Conservation (phyloP, 2,797 vertebrate genomes). For the Peromyscus melanophrys region DNA sequence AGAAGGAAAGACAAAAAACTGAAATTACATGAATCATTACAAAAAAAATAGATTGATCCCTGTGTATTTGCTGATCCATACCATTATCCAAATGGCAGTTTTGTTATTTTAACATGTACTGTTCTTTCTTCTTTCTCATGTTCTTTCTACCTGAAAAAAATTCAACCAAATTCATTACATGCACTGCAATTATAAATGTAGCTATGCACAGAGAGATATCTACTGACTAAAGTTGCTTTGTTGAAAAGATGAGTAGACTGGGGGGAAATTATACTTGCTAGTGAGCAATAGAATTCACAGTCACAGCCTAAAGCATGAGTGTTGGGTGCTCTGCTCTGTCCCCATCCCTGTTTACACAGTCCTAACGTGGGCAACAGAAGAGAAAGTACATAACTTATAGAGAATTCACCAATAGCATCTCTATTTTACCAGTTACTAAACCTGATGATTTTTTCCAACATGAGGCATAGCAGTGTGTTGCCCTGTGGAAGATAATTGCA, state of each 20-base stretch:
- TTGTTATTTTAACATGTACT: neutral
- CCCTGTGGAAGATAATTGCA: constrained; percentile 26
- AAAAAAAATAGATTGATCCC: neutral
- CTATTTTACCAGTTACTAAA: constrained; percentile 33
- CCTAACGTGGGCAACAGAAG: constrained; percentile 32
- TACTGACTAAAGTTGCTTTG: constrained; percentile 47
- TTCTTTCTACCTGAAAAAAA: constrained; percentile 50
- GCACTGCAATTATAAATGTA: constrained; percentile 30
- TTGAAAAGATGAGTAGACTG: constrained; percentile 55
- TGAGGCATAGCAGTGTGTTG: neutral
- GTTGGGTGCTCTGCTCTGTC: neutral
- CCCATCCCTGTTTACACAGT: neutral
- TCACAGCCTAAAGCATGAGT: neutral
- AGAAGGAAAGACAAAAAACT: neutral
- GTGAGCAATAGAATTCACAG: constrained; percentile 17
- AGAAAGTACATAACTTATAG: constrained; percentile 34
- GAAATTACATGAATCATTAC: neutral
- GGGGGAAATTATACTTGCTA: neutral
- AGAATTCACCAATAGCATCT: neutral
- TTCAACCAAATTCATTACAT: constrained; percentile 21
- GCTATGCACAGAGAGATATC: constrained; percentile 29
- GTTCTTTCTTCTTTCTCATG: constrained; percentile 40
- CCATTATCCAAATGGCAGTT: neutral
- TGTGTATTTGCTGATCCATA: neutral
- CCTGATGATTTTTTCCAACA: neutral